Conservation (phyloP, 2,113 vertebrate genomes). For the Eurypyga helias region DNA sequence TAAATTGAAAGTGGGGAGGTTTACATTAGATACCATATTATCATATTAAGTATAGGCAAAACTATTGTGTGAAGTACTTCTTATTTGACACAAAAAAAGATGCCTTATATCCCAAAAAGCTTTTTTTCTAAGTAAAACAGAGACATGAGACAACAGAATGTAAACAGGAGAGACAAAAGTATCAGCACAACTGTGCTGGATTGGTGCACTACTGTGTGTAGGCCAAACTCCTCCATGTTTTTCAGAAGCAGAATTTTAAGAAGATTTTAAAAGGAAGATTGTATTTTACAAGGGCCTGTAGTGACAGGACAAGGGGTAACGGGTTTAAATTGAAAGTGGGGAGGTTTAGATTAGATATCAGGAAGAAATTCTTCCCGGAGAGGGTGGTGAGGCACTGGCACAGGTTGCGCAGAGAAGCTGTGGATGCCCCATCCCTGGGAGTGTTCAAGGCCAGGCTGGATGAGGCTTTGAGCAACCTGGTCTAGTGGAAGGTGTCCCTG, state of each 20-base stretch:
- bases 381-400: too few relatives aligned
- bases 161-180: background rate
- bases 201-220: background rate
- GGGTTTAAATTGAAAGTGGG: too few relatives aligned
- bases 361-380: too few relatives aligned
- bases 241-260: background rate
- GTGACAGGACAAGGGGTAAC: too few relatives aligned
- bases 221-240: background rate
- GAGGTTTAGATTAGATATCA: too few relatives aligned
- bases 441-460: too few relatives aligned
- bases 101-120: background rate
- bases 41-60: background rate
- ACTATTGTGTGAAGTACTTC: background rate
- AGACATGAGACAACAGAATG: background rate
- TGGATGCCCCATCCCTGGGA: too few relatives aligned
- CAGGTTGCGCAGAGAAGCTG: too few relatives aligned
- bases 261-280: background rate
- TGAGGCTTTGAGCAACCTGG: too few relatives aligned
- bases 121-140: background rate
- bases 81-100: background rate
- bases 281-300: too few relatives aligned
- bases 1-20: too few relatives aligned
- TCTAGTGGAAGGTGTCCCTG: too few relatives aligned
- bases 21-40: background rate
- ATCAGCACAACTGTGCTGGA: background rate